Evolutionary conservation across 2,888 invertebrate species (phyloP).

Genomic region (Psylliodes chrysocephalus): DNA sequence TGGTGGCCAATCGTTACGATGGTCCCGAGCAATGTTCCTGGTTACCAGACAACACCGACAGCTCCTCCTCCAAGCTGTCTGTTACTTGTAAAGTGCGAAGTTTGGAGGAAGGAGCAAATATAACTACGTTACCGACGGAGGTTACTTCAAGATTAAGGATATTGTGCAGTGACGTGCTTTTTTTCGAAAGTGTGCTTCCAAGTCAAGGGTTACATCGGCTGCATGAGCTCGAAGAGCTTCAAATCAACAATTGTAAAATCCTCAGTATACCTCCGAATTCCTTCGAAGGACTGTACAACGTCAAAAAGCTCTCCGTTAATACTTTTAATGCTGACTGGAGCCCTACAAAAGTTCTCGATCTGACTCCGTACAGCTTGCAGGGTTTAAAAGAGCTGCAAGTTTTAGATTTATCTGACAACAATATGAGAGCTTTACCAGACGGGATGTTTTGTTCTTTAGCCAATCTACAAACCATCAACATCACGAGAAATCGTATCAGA

Average conservation of each 20-base stretch:
- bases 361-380: conserved; percentile 76
- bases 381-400: conserved; percentile 83
- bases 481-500: conserved; percentile 85
- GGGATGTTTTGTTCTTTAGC: conserved; percentile 82
- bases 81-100: conserved; percentile 77
- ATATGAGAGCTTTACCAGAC: conserved; percentile 82
- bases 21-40: conserved; percentile 65
- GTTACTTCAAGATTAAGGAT: conserved; percentile 78
- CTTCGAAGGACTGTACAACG: conserved; percentile 82
- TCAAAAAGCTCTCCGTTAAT: conserved; percentile 81
- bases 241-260: conserved; percentile 83
- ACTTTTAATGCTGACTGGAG: conserved; percentile 86
- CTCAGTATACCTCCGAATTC: conserved; percentile 79
- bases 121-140: conserved; percentile 74
- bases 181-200: conserved; percentile 81
- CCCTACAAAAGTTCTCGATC: conserved; percentile 77
- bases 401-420: conserved; percentile 85
- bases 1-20: conserved; percentile 59
- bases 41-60: conserved; percentile 65
- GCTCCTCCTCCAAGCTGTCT: conserved; percentile 65
- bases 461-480: conserved; percentile 83
- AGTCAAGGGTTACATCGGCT: conserved; percentile 74
- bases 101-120: conserved; percentile 76
- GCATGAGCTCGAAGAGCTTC: conserved; percentile 78
- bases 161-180: conserved; percentile 80